Base-by-base conservation (phyloP, 2,888 invertebrate species). In the Watsonalla cultraria region DNA sequence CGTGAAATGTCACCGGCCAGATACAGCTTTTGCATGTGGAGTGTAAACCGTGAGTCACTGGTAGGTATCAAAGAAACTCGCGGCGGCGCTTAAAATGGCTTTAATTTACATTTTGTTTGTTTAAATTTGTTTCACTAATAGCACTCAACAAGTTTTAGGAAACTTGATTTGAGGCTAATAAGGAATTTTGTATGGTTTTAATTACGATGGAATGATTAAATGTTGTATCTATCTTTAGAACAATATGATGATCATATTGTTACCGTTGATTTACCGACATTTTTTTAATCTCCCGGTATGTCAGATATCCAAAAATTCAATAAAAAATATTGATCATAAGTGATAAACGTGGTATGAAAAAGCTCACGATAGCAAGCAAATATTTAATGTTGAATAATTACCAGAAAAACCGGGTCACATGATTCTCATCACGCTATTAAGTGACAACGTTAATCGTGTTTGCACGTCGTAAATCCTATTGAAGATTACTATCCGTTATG, bases 401-500 rank as follows among this genome's bases (percentile, higher is more conserved):
- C 5, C 42, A 42, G 9, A 11, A 42, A 11, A 42, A 42, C 42
- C 42, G 42, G 42, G 42, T 42, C 11, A 42, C 42, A 42, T 11
- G 1, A 46, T 57, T 62, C 49, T 51, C 57, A 53, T 46, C 55
- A n/a, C 9, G 15, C 47, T 52, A 57, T 61, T 61, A 65, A 57
- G 56, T 63, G 60, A 63, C 65, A 63, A 61, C 60, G 58, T 66
- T 70, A 68, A 72, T 68, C 60, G 55, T 72, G 55, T 74, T 58
- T 68, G 62, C 65, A 68, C 64, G 67, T 69, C 66, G 62, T 71
- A 64, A 66, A 67, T 70, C 56, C 51, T 61, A 61, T 64, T 58
- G 62, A 75, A 75, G 66, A 70, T 69, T 70, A 61, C 66, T 70
- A 73, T 67, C 75, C 79, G 78, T 78, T 80, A 78, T 67, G 66